A percentile compares a stretch with the other conserved stretches of the same genome.
phyloP scores from a whole-genome alignment of 2,113 vertebrate species.

The Syngnathus typhle region DNA sequence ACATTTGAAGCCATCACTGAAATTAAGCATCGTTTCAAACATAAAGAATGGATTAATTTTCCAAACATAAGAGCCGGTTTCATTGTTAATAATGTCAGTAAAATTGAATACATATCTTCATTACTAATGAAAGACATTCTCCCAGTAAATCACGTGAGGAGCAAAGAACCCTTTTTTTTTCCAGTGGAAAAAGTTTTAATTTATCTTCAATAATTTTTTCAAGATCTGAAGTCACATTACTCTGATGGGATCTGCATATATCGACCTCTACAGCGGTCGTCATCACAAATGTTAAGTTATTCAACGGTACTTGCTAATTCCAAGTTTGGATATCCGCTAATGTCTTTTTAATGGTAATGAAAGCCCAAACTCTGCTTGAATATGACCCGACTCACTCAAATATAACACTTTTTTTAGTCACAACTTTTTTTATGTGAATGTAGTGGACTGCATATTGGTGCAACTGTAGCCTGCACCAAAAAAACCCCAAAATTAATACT shows the following conservation, averaged over 20 bases:
- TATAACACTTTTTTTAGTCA: no score
- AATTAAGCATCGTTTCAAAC: neutral
- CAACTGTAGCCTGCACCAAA: no score
- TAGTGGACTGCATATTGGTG: no score
- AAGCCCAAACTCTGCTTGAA: no score
- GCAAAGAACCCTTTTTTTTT: neutral
- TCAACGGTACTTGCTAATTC: no score
- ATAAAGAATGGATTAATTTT: neutral
- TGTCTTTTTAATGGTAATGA: no score
- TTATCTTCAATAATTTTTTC: neutral
- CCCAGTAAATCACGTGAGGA: neutral
- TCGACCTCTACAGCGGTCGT: neutral
- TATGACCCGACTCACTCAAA: no score
- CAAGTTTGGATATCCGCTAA: no score
- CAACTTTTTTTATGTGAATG: no score
- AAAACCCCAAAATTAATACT: no score
- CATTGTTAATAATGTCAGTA: neutral
- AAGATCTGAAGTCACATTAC: neutral
- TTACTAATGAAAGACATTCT: neutral
- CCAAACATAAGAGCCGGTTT: neutral
- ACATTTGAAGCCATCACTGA: neutral
- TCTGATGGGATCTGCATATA: neutral
- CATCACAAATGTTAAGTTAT: neutral
- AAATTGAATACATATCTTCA: neutral
- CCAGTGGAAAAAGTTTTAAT: neutral